These are phyloP conservation scores for Drosophila kurseongensis DNA, from an alignment of 1,140 invertebrate species.

Conservation along the genomic window DNA sequence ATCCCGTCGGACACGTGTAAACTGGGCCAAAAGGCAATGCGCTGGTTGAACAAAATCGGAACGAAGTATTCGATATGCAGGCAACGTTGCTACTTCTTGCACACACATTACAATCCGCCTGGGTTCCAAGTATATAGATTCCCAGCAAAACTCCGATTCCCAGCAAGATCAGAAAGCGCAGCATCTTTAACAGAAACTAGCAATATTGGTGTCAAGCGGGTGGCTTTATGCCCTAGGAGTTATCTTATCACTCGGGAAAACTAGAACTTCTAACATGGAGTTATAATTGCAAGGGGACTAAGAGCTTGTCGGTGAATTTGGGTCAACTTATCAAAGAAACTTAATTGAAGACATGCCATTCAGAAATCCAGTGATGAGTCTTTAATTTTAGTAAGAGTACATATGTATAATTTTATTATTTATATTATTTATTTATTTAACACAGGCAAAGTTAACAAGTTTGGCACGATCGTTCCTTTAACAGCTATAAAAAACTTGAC, in stretches of 20 bases:
- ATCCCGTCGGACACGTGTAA: constrained; percentile 34
- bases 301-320: not conserved
- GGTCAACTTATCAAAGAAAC: not conserved
- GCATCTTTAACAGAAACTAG: constrained; percentile 50
- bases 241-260: constrained; percentile 33
- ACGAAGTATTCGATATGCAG: constrained; percentile 46
- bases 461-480: no score
- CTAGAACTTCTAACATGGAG: constrained; percentile 18
- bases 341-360: no score
- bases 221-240: constrained; percentile 23
- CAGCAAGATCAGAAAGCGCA: constrained; percentile 26
- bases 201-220: not conserved
- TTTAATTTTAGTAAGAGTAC: no score
- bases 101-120: constrained; percentile 49
- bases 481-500: no score
- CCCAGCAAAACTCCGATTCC: constrained; percentile 9
- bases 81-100: constrained; percentile 12
- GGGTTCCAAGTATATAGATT: constrained; percentile 10
- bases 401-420: no score
- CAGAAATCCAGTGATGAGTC: no score
- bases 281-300: constrained; percentile 10
- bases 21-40: constrained; percentile 12
- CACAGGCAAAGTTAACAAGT: no score
- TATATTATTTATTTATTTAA: no score
- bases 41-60: constrained; percentile 33